phyloP scores from a whole-genome alignment of 2,888 invertebrate species.

The Phorcus lineatus region DNA sequence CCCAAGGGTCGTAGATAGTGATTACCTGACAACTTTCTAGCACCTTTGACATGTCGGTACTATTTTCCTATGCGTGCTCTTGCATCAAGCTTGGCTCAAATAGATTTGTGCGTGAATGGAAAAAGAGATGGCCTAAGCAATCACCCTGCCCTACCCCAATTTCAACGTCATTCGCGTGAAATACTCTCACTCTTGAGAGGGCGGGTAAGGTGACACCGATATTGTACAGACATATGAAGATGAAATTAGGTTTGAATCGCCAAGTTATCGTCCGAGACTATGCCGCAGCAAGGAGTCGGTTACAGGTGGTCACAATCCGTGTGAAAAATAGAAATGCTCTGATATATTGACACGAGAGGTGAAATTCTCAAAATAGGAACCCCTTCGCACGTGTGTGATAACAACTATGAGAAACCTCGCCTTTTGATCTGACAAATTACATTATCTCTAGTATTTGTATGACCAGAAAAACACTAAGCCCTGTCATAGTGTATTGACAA shows the following conservation, averaged over 20 bases:
- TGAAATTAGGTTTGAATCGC: not conserved
- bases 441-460: not conserved
- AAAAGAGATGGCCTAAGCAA: not conserved
- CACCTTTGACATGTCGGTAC: slow-evolving; percentile 11
- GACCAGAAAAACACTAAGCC: not conserved
- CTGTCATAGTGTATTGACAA: too few relatives aligned
- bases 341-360: not conserved
- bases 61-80: slow-evolving; percentile 10
- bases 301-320: not conserved
- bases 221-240: not conserved
- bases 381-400: not conserved
- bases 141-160: not conserved
- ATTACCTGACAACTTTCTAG: slow-evolving; percentile 8
- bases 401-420: not conserved
- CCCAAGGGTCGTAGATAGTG: slow-evolving; percentile 3
- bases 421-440: slow-evolving; percentile 5
- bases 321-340: not conserved
- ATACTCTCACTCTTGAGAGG: not conserved
- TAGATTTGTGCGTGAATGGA: not conserved
- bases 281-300: not conserved
- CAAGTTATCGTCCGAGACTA: not conserved
- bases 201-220: not conserved
- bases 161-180: not conserved
- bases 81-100: not conserved
- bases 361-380: not conserved